Evolutionary conservation across 1,140 invertebrate species (phyloP), one percentile per base, ranked within the genome.

Genomic region (Macrocentrus cingulum): DNA sequence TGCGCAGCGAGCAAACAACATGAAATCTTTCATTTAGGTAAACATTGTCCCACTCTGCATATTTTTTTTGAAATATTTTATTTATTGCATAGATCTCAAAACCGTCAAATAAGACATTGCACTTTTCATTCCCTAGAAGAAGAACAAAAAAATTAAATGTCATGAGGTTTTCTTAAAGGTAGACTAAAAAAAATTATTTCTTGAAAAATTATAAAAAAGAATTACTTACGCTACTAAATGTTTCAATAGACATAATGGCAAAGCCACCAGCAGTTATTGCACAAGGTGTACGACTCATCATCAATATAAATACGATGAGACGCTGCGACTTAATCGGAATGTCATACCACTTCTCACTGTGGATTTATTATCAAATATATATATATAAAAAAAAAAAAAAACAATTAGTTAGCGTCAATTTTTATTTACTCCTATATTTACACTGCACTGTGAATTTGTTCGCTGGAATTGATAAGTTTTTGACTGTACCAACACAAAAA

Each of bases 401-500:
- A 2, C 18, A 6, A 7, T 7, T 1, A 22, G 22, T 46, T 20
- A 11, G 3, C 16, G 9, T 19, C 16, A 45, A 11, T 18, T 16
- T 20, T 18, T 19, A 19, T 45, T 13, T 19, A 18, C 29, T 13
- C n/a, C 2, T 25, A 48, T 39, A 51, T 34, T 58, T 22, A 58
- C 56, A 52, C 11, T 16, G 48, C 49, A 22, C 45, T n/a, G 2
- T 29, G 1, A 8, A 52, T 34, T 37, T 0, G 5, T 11, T 23
- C 20, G 18, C 56, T 52, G 37, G 36, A 22, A 36, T 58, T 19
- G 0, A 60, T 55, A 15, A 60, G 25, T 41, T 42, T 60, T 41
- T 60, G 52, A n/a, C 59, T 52, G 3, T 39, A 41, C 20, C 44
- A 60, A 50, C 51, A 50, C 16, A 41, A 18, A 19, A 54, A 55